These are phyloP conservation scores for Protomyctophum bolini DNA, from an alignment of 2,113 vertebrate genomes.

Conservation along the genomic window DNA sequence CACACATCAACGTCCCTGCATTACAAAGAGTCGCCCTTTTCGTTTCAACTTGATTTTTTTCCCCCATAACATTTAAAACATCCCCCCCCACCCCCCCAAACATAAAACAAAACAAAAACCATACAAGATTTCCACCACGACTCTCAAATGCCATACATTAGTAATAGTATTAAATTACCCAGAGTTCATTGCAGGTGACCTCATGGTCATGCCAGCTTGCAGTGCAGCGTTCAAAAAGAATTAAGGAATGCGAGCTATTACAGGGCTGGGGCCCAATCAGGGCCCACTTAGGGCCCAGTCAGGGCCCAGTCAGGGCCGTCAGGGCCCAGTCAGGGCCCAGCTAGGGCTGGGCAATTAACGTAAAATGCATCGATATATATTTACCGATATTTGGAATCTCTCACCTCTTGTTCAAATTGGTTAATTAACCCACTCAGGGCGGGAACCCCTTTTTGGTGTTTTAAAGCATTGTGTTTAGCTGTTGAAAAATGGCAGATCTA, in stretches of 20 bases:
- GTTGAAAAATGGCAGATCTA: too few species aligned
- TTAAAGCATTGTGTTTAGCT: too few species aligned
- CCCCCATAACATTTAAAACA: slow-evolving; percentile 68
- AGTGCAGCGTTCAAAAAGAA: slow-evolving; percentile 59
- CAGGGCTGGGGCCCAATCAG: neutral
- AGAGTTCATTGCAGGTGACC: slow-evolving; percentile 31
- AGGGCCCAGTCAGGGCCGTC: too few species aligned
- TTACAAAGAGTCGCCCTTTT: slow-evolving; percentile 80
- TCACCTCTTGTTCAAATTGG: too few species aligned
- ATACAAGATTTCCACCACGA: slow-evolving; percentile 64
- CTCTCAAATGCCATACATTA: slow-evolving; percentile 57
- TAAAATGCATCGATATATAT: too few species aligned
- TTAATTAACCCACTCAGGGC: too few species aligned
- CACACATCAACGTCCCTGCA: slow-evolving; percentile 76
- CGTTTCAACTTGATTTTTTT: slow-evolving; percentile 45
- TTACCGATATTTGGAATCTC: too few species aligned
- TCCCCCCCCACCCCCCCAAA: slow-evolving; percentile 42
- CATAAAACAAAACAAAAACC: slow-evolving; percentile 52
- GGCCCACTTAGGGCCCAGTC: too few species aligned
- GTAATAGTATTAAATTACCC: slow-evolving; percentile 49
- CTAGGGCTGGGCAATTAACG: too few species aligned
- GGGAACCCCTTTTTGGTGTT: too few species aligned
- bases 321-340: too few species aligned
- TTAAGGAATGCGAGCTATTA: slow-evolving; percentile 39
- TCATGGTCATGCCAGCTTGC: slow-evolving; percentile 48